Percentiles rank a stretch among this genome's conserved stretches.
Conservation (phyloP, 2,113 vertebrate species). For the Parus major region DNA sequence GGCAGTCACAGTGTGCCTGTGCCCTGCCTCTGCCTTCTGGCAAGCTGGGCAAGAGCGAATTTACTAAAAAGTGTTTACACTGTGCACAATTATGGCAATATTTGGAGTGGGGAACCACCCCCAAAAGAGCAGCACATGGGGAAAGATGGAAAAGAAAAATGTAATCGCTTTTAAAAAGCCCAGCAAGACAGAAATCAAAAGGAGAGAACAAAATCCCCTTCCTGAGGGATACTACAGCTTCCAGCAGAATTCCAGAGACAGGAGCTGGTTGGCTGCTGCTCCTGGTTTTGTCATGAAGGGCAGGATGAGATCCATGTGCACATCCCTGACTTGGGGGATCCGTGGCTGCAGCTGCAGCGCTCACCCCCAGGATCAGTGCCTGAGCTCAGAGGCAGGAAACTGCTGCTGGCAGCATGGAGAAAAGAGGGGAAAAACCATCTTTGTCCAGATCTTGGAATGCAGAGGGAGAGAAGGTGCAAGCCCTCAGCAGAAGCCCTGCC, state of each 20-base stretch:
- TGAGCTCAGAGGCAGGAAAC: not conserved
- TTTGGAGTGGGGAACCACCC: not conserved
- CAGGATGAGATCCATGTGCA: not conserved
- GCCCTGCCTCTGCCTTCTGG: not conserved
- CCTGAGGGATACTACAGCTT: not conserved
- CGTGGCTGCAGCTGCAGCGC: not conserved
- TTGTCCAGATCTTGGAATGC: not conserved
- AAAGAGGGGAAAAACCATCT: not conserved
- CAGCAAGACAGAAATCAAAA: not conserved
- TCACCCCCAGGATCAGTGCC: not conserved
- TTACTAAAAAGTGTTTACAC: not conserved
- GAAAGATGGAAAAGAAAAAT: not conserved
- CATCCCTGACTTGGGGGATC: not conserved
- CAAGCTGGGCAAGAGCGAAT: not conserved
- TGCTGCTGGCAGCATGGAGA: not conserved
- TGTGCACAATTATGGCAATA: not conserved
- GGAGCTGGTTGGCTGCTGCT: not conserved
- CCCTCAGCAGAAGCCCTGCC: not conserved
- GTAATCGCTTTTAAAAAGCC: not conserved
- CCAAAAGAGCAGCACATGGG: not conserved
- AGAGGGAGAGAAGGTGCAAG: not conserved
- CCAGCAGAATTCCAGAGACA: not conserved
- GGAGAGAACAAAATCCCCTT: not conserved
- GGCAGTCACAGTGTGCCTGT: not conserved
- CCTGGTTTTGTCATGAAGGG: not conserved